Evolutionary conservation across 2,113 vertebrate genomes (phyloP), one percentile per base, ranked within the genome.

Genomic region (Verasper variegatus): DNA sequence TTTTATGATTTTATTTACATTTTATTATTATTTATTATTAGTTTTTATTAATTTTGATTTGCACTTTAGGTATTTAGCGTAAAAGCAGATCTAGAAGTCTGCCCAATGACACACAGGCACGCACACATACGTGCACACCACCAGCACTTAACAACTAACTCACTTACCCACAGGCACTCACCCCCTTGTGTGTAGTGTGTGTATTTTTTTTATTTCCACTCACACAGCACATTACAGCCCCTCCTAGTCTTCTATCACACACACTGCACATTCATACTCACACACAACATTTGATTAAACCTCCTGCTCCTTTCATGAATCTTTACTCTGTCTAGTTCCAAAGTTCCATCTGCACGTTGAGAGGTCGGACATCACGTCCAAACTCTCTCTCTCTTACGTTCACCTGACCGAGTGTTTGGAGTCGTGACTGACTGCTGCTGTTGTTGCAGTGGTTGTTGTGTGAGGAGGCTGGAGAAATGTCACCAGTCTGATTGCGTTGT

Each of bases 121-220:
- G 2, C 20, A n/a, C 51, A 10, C 51, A 54, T 15, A 54, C 51
- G 21, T 8, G 8, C 51, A 52, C 51, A n/a, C 51, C 6, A 3
- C 55, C 51, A 67, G 74, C 14, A 71, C 2, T 9, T 47, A 2
- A 70, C 49, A 61, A 5, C 67, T 88, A 86, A 91, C 74, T 80
- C 77, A 74, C 51, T 91, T 88, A 89, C 45, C 57, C 31, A 49
- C 31, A 81, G 57, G 27, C 75, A 31, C 78, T 83, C 71, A 80
- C n/a, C 12, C 49, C 65, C 27, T 5, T 71, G 57, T 83, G 64
- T 75, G 55, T 74, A 74, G 74, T 31, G 31, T 31, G 31, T 6
- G 31, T 31, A 31, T 60, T 76, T 74, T 75, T 73, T 73, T 76
- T 73, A 66, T 76, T 85, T 81, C 80, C 82, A 82, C 56, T 74